Conservation (phyloP, 2,113 vertebrate genomes). For the Oceanodroma tethys region DNA sequence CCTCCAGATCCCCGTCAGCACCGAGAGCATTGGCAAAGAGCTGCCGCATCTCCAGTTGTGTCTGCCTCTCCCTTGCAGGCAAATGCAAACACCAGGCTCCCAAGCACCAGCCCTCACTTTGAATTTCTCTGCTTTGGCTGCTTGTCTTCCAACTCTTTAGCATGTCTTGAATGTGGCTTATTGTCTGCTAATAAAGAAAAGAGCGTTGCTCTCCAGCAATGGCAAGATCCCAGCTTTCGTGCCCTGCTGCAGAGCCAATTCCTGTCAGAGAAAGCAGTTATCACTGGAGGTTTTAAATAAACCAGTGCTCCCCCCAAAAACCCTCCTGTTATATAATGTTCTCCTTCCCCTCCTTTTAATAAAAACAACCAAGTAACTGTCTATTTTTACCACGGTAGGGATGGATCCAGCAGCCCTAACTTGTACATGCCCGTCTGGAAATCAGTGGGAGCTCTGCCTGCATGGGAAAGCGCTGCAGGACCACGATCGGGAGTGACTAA, state of each 20-base stretch:
- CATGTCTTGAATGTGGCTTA: slow-evolving; percentile 55
- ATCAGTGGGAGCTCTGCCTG: neutral
- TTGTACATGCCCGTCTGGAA: neutral
- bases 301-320: neutral
- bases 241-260: slow-evolving; percentile 16
- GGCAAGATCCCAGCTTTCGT: slow-evolving; percentile 46
- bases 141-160: slow-evolving; percentile 48
- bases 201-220: slow-evolving; percentile 13
- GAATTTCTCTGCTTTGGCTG: slow-evolving; percentile 34
- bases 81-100: neutral
- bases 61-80: neutral
- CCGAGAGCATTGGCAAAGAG: neutral
- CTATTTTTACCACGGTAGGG: slow-evolving; percentile 25
- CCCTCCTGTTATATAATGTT: slow-evolving; percentile 30
- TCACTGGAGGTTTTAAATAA: slow-evolving; percentile 43
- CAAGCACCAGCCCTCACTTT: slow-evolving; percentile 1
- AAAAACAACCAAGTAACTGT: slow-evolving; percentile 35
- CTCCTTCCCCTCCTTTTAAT: slow-evolving; percentile 32
- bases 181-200: slow-evolving; percentile 56
- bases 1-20: neutral
- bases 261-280: slow-evolving; percentile 20
- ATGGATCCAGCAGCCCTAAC: neutral
- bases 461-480: neutral
- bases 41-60: neutral
- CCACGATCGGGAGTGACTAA: neutral